Conservation (phyloP, 2,797 vertebrate genomes). For the Erpetoichthys calabaricus region DNA sequence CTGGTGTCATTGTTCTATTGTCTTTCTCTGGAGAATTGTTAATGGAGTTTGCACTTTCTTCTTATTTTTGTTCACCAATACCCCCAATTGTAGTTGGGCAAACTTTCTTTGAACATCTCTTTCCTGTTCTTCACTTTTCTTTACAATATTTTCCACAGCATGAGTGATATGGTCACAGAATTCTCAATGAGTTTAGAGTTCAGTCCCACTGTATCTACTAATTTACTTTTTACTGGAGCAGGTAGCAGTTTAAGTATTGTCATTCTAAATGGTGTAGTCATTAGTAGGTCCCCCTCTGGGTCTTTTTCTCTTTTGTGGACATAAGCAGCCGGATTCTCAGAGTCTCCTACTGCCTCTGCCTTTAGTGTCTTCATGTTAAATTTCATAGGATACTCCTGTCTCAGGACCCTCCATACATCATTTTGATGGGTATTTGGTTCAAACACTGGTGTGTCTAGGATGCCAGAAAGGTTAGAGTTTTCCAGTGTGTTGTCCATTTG, state of each 20-base stretch:
- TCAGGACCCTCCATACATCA: not conserved
- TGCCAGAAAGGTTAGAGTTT: not conserved
- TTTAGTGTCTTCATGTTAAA: not conserved
- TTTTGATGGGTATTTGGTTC: not conserved
- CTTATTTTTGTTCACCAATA: not conserved
- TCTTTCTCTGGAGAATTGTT: not conserved
- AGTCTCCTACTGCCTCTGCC: not conserved
- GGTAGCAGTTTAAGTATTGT: not conserved
- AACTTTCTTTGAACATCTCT: not conserved
- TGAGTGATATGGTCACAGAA: conserved; percentile 1
- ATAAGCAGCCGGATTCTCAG: not conserved
- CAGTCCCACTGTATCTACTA: conserved; percentile 3
- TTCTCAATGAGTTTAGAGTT: not conserved
- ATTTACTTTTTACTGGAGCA: not conserved
- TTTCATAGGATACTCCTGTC: not conserved
- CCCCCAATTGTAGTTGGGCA: not conserved
- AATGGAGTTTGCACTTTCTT: not conserved
- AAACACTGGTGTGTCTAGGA: not conserved
- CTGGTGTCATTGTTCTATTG: too few species aligned
- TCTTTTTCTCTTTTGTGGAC: not conserved
- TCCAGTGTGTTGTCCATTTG: not conserved
- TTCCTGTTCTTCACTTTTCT: not conserved
- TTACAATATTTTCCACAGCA: not conserved
- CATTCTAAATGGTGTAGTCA: not conserved
- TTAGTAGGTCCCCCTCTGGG: not conserved